Conservation (phyloP, 2,113 vertebrate species). For the Nicator chloris region DNA sequence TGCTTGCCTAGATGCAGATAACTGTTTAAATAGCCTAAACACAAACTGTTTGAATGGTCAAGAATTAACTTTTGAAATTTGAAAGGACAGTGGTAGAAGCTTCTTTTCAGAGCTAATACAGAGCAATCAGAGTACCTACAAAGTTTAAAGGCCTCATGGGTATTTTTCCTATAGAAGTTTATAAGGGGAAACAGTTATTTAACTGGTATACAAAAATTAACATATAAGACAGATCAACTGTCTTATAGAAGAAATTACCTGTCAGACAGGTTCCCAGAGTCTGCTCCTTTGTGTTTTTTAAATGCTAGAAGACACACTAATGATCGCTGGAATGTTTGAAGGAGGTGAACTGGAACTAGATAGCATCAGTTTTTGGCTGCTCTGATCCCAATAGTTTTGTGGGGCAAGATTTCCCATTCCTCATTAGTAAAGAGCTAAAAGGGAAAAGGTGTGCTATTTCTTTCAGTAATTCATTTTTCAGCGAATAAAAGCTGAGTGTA, state of each 20-base stretch:
- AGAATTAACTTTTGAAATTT: neutral
- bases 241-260: neutral
- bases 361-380: neutral
- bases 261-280: neutral
- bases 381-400: neutral
- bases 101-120: neutral
- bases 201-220: neutral
- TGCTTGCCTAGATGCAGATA: neutral
- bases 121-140: neutral
- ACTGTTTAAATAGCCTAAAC: neutral
- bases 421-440: neutral
- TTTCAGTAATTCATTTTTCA: neutral
- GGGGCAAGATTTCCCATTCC: neutral
- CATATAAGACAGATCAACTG: neutral
- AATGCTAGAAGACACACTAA: neutral
- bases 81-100: neutral
- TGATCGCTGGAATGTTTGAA: neutral
- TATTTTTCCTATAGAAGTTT: neutral
- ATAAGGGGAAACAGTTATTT: neutral
- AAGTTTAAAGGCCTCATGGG: neutral
- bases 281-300: neutral
- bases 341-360: neutral
- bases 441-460: neutral
- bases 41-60: neutral
- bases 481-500: neutral